Evolutionary conservation across 2,797 vertebrate genomes (phyloP).

Genomic region (Tympanoctomys barrerae): DNA sequence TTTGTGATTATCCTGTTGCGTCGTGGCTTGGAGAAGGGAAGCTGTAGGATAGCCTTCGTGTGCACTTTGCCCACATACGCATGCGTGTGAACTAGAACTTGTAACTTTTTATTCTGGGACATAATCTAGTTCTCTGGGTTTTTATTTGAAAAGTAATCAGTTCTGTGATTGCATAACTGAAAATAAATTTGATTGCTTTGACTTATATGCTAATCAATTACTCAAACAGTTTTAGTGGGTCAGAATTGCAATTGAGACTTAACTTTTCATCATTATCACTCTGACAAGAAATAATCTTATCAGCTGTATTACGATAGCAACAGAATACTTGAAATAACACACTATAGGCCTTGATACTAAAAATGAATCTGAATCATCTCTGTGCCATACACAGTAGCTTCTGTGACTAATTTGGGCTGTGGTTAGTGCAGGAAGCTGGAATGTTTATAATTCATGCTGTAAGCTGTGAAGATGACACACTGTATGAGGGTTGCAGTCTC

Average conservation of each 20-base stretch:
- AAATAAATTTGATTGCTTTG: constrained; percentile 70
- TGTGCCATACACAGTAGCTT: not conserved
- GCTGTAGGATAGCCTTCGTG: not conserved
- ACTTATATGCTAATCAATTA: constrained; percentile 62
- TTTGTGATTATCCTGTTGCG: not conserved
- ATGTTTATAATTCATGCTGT: not conserved
- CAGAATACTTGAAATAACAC: constrained; percentile 47
- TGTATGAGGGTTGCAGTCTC: not conserved
- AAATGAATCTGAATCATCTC: not conserved
- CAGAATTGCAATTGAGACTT: constrained; percentile 63
- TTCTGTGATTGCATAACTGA: constrained; percentile 71
- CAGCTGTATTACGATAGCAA: constrained; percentile 29
- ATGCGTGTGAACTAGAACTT: not conserved
- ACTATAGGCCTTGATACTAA: not conserved
- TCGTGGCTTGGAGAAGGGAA: constrained; percentile 33
- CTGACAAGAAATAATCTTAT: constrained; percentile 52
- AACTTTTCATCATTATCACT: constrained; percentile 56
- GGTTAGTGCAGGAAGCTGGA: not conserved
- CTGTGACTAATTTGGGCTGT: not conserved
- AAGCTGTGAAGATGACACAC: not conserved
- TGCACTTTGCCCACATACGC: accelerated
- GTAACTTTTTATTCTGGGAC: constrained; percentile 56
- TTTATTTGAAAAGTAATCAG: constrained; percentile 70
- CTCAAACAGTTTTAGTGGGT: constrained; percentile 66
- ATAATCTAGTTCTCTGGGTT: constrained; percentile 38